phyloP scores from a whole-genome alignment of 2,888 invertebrate species.

The Stomorhina lunata region DNA sequence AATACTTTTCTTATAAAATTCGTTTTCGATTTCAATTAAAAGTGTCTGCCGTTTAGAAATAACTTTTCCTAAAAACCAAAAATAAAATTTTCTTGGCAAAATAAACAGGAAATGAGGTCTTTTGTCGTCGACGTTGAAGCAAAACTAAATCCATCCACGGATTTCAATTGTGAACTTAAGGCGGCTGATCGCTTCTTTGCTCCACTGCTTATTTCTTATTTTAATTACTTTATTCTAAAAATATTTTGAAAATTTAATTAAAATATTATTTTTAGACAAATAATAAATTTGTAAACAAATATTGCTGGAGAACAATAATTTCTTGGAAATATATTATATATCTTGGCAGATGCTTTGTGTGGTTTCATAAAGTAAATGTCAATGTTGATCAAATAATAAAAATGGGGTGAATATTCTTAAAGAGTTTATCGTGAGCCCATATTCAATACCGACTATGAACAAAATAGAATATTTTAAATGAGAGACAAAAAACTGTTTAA shows the following conservation, averaged over 20 bases:
- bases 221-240: constrained; percentile 25
- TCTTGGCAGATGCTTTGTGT: too few relatives aligned
- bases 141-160: background rate
- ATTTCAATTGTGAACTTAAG: constrained; percentile 27
- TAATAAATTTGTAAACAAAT: background rate
- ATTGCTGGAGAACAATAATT: background rate
- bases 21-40: constrained; percentile 56
- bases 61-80: constrained; percentile 5
- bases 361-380: too few relatives aligned
- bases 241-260: constrained; percentile 6
- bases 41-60: background rate
- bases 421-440: too few relatives aligned
- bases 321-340: too few relatives aligned
- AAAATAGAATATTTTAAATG: too few relatives aligned
- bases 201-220: background rate
- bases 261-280: constrained; percentile 15
- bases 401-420: too few relatives aligned
- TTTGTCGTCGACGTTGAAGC: background rate
- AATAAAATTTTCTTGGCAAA: constrained; percentile 55
- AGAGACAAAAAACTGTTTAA: too few relatives aligned
- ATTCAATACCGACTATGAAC: too few relatives aligned
- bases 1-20: constrained; percentile 41
- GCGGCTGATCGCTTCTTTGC: background rate
- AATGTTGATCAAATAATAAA: too few relatives aligned
- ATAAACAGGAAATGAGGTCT: constrained; percentile 49